Percentiles rank a stretch among this genome's conserved stretches.
Conservation (phyloP, 1,140 invertebrate species). For the Apis florea region DNA sequence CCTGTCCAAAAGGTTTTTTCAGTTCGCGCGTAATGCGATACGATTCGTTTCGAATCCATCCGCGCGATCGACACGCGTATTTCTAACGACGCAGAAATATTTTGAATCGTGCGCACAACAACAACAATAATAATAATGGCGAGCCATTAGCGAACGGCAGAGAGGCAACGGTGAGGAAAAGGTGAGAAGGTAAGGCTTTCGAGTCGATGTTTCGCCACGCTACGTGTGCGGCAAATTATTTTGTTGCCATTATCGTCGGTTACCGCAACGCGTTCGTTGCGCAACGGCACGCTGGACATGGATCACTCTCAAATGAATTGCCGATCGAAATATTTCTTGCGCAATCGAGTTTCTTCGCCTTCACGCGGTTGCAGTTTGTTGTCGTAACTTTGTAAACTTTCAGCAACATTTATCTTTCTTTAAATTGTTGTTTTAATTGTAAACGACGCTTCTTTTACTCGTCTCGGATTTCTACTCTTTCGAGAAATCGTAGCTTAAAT, state of each 20-base stretch:
- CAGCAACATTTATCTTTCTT: no score
- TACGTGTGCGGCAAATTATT: slow-evolving; percentile 56
- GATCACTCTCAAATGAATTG: slow-evolving; percentile 55
- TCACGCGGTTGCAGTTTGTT: no score
- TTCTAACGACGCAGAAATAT: neutral
- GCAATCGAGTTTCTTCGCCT: neutral
- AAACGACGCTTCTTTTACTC: no score
- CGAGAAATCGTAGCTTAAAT: no score
- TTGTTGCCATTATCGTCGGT: slow-evolving; percentile 47
- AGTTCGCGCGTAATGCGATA: no score
- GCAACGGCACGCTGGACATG: slow-evolving; percentile 22
- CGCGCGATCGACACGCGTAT: neutral
- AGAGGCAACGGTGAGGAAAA: slow-evolving; percentile 45
- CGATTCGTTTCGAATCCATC: no score
- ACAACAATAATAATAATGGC: no score
- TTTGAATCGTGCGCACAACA: slow-evolving; percentile 20
- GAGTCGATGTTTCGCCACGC: slow-evolving; percentile 37
- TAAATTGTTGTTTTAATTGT: no score
- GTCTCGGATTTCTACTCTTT: no score
- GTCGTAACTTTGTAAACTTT: no score
- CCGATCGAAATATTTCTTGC: slow-evolving; percentile 48
- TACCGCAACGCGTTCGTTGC: slow-evolving; percentile 58
- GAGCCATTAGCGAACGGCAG: slow-evolving; percentile 37
- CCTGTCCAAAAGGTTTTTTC: no score
- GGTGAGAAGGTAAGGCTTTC: slow-evolving; percentile 28